These are phyloP conservation scores for Latheticus oryzae DNA, from an alignment of 2,888 invertebrate genomes.

Conservation along the genomic window DNA sequence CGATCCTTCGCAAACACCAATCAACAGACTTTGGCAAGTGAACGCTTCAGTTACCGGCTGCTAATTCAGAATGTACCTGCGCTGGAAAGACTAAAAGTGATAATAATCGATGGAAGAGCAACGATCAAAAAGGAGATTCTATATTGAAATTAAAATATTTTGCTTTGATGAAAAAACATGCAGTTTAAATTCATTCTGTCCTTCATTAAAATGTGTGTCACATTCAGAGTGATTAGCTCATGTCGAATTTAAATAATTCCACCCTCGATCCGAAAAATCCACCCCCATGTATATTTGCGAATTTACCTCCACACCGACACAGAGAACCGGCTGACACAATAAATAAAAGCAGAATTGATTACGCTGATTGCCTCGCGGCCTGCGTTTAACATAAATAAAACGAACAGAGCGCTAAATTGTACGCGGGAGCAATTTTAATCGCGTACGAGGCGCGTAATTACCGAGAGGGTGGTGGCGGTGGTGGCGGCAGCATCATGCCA, in stretches of 20 bases:
- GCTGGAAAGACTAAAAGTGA: too few species aligned
- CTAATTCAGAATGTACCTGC: slow-evolving; percentile 25
- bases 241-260: slow-evolving; percentile 25
- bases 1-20: slow-evolving; percentile 65
- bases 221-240: slow-evolving; percentile 21
- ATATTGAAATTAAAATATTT: too few species aligned
- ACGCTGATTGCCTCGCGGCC: slow-evolving; percentile 64
- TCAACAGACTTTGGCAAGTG: slow-evolving; percentile 54
- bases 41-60: slow-evolving; percentile 44
- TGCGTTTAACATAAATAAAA: slow-evolving; percentile 65
- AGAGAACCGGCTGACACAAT: slow-evolving; percentile 55
- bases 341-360: slow-evolving; percentile 66
- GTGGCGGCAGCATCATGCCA: slow-evolving; percentile 32
- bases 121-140: background rate
- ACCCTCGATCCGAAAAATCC: slow-evolving; percentile 7
- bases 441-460: slow-evolving; percentile 55
- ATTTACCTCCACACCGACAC: too few species aligned
- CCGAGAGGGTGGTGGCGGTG: slow-evolving; percentile 46
- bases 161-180: too few species aligned
- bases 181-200: background rate
- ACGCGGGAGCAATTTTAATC: slow-evolving; percentile 64
- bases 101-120: background rate
- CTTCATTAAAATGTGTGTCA: slow-evolving; percentile 22
- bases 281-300: slow-evolving; percentile 3
- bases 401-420: slow-evolving; percentile 58